Percentiles rank a stretch among this genome's conserved stretches.
Evolutionary conservation across 2,888 invertebrate genomes (phyloP).

Genomic region (Nomada ruficornis): DNA sequence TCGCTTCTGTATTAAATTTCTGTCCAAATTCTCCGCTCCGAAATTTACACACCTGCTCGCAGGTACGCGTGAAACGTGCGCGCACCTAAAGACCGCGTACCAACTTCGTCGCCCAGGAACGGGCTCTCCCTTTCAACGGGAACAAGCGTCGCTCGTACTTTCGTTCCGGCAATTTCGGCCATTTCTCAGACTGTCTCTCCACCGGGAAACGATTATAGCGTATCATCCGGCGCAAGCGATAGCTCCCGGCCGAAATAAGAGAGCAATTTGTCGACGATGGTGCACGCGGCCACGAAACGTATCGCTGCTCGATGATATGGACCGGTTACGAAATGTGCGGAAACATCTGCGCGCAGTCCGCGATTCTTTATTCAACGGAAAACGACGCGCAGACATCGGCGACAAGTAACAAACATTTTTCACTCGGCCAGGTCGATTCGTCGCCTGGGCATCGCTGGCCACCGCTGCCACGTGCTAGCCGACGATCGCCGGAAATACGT

Average conservation of each 20-base stretch:
- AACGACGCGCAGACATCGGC: slow-evolving; percentile 42
- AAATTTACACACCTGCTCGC: no score
- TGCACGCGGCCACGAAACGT: slow-evolving; percentile 15
- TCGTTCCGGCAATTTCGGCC: slow-evolving; percentile 19
- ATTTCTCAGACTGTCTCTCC: slow-evolving; percentile 47
- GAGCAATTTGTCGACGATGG: slow-evolving; percentile 64
- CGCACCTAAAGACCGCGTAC: no score
- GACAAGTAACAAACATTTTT: slow-evolving; percentile 57
- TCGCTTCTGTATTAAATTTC: no score
- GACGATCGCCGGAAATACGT: slow-evolving; percentile 54
- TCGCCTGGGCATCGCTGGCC: slow-evolving; percentile 24
- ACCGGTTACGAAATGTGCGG: slow-evolving; percentile 26
- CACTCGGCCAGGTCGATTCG: slow-evolving; percentile 37
- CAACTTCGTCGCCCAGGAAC: no score
- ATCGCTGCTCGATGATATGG: slow-evolving; percentile 32
- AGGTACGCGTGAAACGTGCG: no score
- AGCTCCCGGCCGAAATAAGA: slow-evolving; percentile 50
- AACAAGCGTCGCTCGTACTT: slow-evolving; percentile 36
- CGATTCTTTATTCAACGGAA: slow-evolving; percentile 60
- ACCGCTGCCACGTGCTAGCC: slow-evolving; percentile 28
- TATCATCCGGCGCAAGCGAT: slow-evolving; percentile 39
- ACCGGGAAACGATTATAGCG: slow-evolving; percentile 48
- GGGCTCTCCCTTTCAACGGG: background rate
- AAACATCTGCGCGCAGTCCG: slow-evolving; percentile 39
- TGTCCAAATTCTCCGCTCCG: no score